Conservation (phyloP, 2,113 vertebrate genomes). For the Hippocampus comes region DNA sequence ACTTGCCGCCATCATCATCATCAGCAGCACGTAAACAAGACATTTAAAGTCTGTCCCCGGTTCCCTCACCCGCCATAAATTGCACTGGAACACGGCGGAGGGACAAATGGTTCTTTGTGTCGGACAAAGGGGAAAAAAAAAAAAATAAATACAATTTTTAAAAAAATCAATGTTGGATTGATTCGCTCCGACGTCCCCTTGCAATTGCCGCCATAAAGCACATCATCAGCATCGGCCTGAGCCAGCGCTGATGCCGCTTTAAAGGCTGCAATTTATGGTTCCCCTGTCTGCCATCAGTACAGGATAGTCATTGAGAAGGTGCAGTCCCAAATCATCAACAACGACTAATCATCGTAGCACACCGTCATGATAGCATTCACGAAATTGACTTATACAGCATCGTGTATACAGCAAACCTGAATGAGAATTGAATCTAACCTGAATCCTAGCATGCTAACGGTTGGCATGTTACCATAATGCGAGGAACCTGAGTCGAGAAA, state of each 20-base stretch:
- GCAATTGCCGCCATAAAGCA: not conserved
- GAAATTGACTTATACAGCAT: not conserved
- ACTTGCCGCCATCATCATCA: not conserved
- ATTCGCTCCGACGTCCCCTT: not conserved
- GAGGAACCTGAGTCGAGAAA: not conserved
- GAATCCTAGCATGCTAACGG: not conserved
- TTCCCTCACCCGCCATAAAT: not conserved
- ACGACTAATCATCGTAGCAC: not conserved
- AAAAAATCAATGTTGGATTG: not conserved
- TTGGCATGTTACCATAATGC: not conserved
- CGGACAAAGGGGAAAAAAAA: not conserved
- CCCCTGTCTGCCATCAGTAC: not conserved
- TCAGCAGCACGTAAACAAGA: not conserved
- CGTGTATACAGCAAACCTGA: not conserved
- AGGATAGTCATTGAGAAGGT: not conserved
- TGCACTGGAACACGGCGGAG: not conserved
- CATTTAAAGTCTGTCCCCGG: not conserved
- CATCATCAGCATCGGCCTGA: not conserved
- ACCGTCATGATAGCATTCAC: not conserved
- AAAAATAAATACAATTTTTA: not conserved
- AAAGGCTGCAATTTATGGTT: not conserved
- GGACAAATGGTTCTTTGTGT: conserved; percentile 1
- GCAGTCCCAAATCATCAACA: not conserved
- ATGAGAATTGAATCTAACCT: not conserved
- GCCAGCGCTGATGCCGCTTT: not conserved